phyloP scores from a whole-genome alignment of 2,113 vertebrate genomes.

The Equus przewalskii region DNA sequence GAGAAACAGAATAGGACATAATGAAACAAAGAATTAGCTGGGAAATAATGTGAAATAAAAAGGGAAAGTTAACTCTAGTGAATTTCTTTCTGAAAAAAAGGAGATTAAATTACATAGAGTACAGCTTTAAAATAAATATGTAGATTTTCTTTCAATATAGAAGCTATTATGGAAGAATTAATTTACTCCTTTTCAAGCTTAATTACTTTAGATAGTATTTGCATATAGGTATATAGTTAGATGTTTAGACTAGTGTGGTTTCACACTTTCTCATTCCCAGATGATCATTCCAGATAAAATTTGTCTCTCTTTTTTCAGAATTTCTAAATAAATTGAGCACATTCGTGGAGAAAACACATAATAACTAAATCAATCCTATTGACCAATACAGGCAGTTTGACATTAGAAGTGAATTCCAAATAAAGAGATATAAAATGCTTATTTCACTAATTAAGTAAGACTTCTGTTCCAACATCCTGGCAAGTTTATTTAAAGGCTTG shows the following conservation, averaged over 20 bases:
- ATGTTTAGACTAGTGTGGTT: not conserved
- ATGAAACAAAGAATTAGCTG: not conserved
- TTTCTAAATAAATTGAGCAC: not conserved
- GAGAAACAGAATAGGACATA: slow-evolving; percentile 23
- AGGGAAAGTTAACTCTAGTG: not conserved
- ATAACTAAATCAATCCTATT: not conserved
- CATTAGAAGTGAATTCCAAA: not conserved
- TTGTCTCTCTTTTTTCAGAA: not conserved
- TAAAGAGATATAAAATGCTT: not conserved
- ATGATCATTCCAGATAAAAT: not conserved
- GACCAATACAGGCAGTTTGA: not conserved
- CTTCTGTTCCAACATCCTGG: not conserved
- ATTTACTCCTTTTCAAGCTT: not conserved
- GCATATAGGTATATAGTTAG: not conserved
- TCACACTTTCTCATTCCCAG: not conserved
- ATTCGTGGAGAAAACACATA: not conserved
- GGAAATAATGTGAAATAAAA: slow-evolving; percentile 3
- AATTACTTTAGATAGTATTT: not conserved
- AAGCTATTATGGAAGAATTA: not conserved
- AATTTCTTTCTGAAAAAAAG: slow-evolving; percentile 7
- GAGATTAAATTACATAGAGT: not conserved
- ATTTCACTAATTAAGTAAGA: not conserved
- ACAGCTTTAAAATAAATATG: slow-evolving; percentile 26
- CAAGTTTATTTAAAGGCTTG: not conserved
- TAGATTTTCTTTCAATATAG: not conserved